Evolutionary conservation across 1,140 invertebrate genomes (phyloP).

Genomic region (Apis florea): DNA sequence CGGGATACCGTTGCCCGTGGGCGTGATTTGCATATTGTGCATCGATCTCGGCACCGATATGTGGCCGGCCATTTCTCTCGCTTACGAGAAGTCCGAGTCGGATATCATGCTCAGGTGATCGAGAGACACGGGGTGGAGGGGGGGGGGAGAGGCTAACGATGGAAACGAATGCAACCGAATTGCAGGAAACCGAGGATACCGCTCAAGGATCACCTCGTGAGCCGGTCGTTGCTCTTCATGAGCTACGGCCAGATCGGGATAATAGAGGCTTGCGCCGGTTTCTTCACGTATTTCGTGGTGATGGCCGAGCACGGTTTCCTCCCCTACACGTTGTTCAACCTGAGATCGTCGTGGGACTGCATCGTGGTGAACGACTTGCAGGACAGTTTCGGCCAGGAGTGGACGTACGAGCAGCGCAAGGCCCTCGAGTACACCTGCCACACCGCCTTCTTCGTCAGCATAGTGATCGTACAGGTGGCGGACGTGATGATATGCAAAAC

Average conservation of each 20-base stretch:
- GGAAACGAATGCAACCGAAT: background rate
- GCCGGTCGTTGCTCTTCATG: slow-evolving; percentile 86
- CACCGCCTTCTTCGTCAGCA: slow-evolving; percentile 89
- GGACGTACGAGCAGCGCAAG: slow-evolving; percentile 87
- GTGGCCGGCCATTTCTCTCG: slow-evolving; percentile 99
- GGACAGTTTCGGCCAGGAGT: slow-evolving; percentile 92
- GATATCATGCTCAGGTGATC: slow-evolving; percentile 96
- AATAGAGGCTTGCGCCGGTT: slow-evolving; percentile 92
- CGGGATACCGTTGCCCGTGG: slow-evolving; percentile 97
- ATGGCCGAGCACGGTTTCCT: slow-evolving; percentile 93
- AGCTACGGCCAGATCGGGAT: slow-evolving; percentile 93
- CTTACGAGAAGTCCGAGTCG: slow-evolving; percentile 98
- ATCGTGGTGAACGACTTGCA: slow-evolving; percentile 84
- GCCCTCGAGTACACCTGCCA: slow-evolving; percentile 88
- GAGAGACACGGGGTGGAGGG: no score
- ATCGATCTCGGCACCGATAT: slow-evolving; percentile 99
- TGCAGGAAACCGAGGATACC: slow-evolving; percentile 88
- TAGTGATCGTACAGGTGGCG: slow-evolving; percentile 90
- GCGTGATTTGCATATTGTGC: slow-evolving; percentile 98
- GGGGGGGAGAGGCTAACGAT: no score
- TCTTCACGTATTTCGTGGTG: slow-evolving; percentile 93
- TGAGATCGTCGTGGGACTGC: slow-evolving; percentile 90
- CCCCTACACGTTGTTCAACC: slow-evolving; percentile 84
- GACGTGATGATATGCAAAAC: slow-evolving; percentile 92
- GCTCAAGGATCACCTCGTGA: slow-evolving; percentile 89